phyloP scores from a whole-genome alignment of 2,888 invertebrate species.

The Rhagonycha lutea region DNA sequence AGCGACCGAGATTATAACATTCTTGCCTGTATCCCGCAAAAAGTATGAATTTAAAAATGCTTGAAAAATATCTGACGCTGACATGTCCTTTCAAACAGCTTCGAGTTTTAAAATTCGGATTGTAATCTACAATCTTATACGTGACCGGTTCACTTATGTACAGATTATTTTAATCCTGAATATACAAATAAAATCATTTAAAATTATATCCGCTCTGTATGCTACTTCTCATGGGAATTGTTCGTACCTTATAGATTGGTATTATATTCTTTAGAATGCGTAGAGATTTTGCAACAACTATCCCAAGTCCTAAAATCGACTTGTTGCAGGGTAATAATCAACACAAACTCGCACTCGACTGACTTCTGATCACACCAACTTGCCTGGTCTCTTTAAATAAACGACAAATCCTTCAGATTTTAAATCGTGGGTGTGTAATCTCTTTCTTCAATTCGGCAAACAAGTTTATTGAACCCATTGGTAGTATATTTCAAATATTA shows the following conservation, averaged over 20 bases:
- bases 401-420: neutral
- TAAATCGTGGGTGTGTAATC: neutral
- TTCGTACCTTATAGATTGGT: neutral
- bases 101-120: conserved; percentile 18
- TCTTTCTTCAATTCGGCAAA: neutral
- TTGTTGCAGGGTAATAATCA: too few species aligned
- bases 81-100: neutral
- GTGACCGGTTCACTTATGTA: conserved; percentile 21
- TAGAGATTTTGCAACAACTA: too few species aligned
- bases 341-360: neutral
- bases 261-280: neutral
- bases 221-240: neutral
- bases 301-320: too few species aligned
- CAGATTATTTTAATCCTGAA: conserved; percentile 12
- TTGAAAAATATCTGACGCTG: neutral
- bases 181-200: neutral
- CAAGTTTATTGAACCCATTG: neutral
- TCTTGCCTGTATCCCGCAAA: neutral
- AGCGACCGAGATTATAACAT: neutral
- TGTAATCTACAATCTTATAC: conserved; percentile 17
- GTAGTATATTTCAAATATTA: neutral
- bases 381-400: neutral
- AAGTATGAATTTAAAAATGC: neutral
- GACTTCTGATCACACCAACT: neutral
- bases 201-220: neutral